Percentiles rank a stretch among this genome's conserved stretches.
Conservation (phyloP, 2,888 invertebrate species). For the Drosophila subquinaria region DNA sequence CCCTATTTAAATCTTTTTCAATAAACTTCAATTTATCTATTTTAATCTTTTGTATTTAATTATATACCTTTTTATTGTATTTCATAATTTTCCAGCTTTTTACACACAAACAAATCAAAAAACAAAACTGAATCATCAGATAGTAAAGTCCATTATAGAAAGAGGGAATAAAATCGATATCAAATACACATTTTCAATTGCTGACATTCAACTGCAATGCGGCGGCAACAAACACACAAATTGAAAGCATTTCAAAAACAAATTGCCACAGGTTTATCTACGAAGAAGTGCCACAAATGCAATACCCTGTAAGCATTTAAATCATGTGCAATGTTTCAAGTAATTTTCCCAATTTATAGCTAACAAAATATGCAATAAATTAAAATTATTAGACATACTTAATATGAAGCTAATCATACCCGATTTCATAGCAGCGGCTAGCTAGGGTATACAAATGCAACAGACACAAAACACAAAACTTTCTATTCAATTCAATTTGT, state of each 20-base stretch:
- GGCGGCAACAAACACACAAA: background rate
- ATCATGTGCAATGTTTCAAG: no score
- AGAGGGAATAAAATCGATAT: constrained; percentile 57
- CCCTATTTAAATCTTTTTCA: no score
- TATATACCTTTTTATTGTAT: no score
- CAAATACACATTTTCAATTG: constrained; percentile 37
- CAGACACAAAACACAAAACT: constrained; percentile 30
- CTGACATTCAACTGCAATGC: constrained; percentile 24
- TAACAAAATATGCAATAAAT: background rate
- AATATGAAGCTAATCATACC: background rate
- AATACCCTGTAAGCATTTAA: background rate
- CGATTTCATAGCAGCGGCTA: background rate
- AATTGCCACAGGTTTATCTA: background rate
- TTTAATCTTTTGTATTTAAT: no score
- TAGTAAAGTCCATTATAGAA: constrained; percentile 51
- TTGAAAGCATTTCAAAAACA: constrained; percentile 25
- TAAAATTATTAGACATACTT: background rate
- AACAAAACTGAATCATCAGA: constrained; percentile 36
- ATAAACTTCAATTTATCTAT: no score
- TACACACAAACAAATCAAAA: background rate
- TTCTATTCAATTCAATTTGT: constrained; percentile 56
- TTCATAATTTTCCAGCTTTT: background rate
- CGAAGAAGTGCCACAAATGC: no score
- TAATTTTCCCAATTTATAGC: background rate
- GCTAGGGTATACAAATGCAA: constrained; percentile 18